A percentile compares a stretch with the other conserved stretches of the same genome.
These are phyloP conservation scores for Remorina albescens DNA, from an alignment of 2,797 vertebrate genomes.

Conservation along the genomic window DNA sequence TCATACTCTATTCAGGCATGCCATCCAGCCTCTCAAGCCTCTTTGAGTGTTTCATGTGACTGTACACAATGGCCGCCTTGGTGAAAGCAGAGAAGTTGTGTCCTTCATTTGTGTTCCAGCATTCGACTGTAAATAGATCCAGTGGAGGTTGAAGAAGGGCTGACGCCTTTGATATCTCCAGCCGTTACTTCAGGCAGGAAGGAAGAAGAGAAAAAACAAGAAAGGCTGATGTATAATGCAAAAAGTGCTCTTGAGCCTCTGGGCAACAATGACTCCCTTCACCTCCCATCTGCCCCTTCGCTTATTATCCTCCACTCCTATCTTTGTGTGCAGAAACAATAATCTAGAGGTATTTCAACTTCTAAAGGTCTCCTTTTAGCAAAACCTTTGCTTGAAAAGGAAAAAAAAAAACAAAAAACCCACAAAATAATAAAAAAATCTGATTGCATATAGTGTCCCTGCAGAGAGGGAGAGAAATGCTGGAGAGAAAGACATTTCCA, in stretches of 20 bases:
- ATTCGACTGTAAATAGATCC: conserved; percentile 54
- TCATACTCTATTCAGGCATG: conserved; percentile 34
- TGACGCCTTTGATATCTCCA: conserved; percentile 66
- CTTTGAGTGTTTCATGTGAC: background rate
- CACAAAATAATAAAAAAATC: too few relatives aligned
- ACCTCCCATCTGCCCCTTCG: conserved; percentile 20
- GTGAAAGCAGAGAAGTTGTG: conserved; percentile 10
- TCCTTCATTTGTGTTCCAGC: conserved; percentile 34
- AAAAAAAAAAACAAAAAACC: conserved; percentile 12
- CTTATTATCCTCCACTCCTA: conserved; percentile 42
- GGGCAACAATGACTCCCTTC: conserved; percentile 62
- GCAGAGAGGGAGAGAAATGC: conserved; percentile 1
- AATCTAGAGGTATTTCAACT: background rate
- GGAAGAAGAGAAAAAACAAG: conserved; percentile 13
- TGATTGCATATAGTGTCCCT: conserved; percentile 13
- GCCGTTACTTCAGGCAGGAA: conserved; percentile 49
- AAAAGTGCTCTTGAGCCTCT: conserved; percentile 70
- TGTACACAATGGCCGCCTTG: background rate
- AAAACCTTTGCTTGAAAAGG: background rate
- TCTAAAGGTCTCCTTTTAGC: conserved; percentile 8
- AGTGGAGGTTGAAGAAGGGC: conserved; percentile 56
- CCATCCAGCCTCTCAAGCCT: conserved; percentile 13
- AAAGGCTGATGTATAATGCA: conserved; percentile 79
- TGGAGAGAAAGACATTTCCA: conserved; percentile 38
- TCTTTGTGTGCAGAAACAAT: conserved; percentile 15